Percentiles rank a stretch among this genome's conserved stretches.
Conservation (phyloP, 1,140 invertebrate genomes). For the Sycophaga agraensis region DNA sequence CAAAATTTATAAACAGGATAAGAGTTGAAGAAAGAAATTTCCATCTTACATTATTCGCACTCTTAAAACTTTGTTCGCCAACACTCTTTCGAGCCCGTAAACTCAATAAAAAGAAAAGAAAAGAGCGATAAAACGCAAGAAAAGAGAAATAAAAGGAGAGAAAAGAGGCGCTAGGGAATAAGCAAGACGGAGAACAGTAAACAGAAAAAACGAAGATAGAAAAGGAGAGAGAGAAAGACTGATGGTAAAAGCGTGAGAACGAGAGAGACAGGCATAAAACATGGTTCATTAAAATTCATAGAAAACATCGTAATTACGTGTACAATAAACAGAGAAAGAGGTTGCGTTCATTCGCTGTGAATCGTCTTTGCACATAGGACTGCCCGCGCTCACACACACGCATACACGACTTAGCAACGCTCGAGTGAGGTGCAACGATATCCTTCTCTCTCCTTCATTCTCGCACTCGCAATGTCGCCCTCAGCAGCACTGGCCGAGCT, state of each 20-base stretch:
- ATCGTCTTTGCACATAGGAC: conserved; percentile 7
- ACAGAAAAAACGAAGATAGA: neutral
- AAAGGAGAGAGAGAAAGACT: neutral
- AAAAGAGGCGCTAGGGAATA: neutral
- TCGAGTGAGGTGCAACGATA: no score
- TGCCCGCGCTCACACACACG: no score
- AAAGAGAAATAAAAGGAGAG: neutral
- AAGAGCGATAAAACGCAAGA: neutral
- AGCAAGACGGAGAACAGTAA: conserved; percentile 2
- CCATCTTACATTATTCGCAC: neutral
- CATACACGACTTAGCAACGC: no score
- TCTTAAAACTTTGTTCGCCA: conserved; percentile 11
- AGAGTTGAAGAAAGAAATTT: neutral
- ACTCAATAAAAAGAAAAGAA: neutral
- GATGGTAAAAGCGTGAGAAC: neutral
- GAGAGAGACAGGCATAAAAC: neutral
- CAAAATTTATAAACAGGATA: neutral
- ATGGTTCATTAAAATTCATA: conserved; percentile 29
- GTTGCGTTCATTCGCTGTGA: conserved; percentile 14
- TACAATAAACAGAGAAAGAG: conserved; percentile 11
- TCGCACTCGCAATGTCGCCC: neutral
- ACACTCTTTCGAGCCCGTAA: neutral
- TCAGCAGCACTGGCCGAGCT: neutral
- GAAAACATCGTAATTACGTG: conserved; percentile 27
- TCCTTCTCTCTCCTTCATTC: neutral